Percentiles rank a stretch among this genome's conserved stretches.
phyloP scores from a whole-genome alignment of 2,797 vertebrate genomes.

The Schizopygopsis malacanthus region DNA sequence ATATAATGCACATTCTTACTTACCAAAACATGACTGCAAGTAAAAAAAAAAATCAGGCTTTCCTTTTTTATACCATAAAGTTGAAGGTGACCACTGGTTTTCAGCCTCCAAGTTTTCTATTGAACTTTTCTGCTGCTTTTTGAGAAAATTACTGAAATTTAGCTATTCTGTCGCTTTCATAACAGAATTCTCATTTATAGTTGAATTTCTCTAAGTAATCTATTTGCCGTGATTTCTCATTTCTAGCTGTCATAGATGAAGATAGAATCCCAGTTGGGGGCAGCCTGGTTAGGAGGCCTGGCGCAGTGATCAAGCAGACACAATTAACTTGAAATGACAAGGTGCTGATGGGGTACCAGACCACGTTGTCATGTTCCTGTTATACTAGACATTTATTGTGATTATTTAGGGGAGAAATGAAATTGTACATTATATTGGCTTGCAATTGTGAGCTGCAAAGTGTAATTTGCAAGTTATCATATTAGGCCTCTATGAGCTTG shows the following conservation, averaged over 20 bases:
- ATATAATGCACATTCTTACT: not conserved
- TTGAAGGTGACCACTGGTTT: not conserved
- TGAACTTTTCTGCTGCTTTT: not conserved
- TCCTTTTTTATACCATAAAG: not conserved
- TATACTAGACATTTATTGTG: slow-evolving; percentile 31
- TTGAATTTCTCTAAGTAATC: slow-evolving; percentile 18
- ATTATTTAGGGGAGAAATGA: slow-evolving; percentile 18
- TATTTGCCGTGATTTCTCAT: slow-evolving; percentile 32
- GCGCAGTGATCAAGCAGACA: slow-evolving; percentile 32
- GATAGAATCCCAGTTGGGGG: slow-evolving; percentile 35
- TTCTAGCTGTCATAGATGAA: slow-evolving; percentile 30
- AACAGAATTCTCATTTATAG: not conserved
- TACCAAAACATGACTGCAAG: not conserved
- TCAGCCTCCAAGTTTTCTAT: not conserved
- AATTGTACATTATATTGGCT: slow-evolving; percentile 16
- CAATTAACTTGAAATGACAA: slow-evolving; percentile 52
- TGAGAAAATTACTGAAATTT: not conserved
- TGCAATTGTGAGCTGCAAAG: slow-evolving; percentile 11
- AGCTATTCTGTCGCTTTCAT: not conserved
- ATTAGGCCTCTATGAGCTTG: not conserved
- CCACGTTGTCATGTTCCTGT: slow-evolving; percentile 18
- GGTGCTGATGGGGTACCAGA: slow-evolving; percentile 34
- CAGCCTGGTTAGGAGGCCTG: slow-evolving; percentile 36
- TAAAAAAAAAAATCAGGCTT: not conserved
- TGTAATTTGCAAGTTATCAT: not conserved